A percentile compares a stretch with the other conserved stretches of the same genome.
These are phyloP conservation scores for Sceliomorpha sp. DNA, from an alignment of 2,888 invertebrate genomes.

Conservation along the genomic window DNA sequence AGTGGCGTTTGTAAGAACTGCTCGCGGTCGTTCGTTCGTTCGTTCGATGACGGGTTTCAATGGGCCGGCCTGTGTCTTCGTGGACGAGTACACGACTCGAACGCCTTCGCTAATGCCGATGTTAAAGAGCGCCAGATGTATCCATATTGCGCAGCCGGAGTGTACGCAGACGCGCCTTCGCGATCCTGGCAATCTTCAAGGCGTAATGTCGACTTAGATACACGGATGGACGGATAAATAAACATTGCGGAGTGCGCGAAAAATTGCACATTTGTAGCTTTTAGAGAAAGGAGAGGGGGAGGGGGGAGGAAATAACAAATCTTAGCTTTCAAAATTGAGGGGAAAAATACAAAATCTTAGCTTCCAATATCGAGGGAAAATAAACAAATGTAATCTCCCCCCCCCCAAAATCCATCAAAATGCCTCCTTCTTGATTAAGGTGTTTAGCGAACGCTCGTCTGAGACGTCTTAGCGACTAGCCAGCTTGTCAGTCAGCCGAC, in stretches of 20 bases:
- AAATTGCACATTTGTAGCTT: background rate
- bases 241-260: background rate
- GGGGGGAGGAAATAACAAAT: too few species aligned
- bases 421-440: constrained; percentile 75
- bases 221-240: constrained; percentile 3
- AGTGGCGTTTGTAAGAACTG: constrained; percentile 35
- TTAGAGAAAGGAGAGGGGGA: constrained; percentile 26
- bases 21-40: constrained; percentile 8
- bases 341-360: too few species aligned
- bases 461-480: constrained; percentile 51
- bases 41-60: constrained; percentile 43
- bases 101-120: constrained; percentile 49
- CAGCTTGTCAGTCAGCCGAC: constrained; percentile 48
- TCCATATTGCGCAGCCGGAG: constrained; percentile 34
- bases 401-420: too few species aligned
- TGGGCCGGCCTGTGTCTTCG: constrained; percentile 33
- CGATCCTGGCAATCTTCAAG: constrained; percentile 39
- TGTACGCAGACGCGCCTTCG: constrained; percentile 26
- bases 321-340: too few species aligned
- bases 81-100: constrained; percentile 35
- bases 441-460: constrained; percentile 67
- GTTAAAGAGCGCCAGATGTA: constrained; percentile 45
- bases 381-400: too few species aligned
- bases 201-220: constrained; percentile 18
- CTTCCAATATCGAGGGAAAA: too few species aligned